A percentile compares a stretch with the other conserved stretches of the same genome.
Conservation (phyloP, 2,888 invertebrate genomes). For the Xanthorhoe designata region DNA sequence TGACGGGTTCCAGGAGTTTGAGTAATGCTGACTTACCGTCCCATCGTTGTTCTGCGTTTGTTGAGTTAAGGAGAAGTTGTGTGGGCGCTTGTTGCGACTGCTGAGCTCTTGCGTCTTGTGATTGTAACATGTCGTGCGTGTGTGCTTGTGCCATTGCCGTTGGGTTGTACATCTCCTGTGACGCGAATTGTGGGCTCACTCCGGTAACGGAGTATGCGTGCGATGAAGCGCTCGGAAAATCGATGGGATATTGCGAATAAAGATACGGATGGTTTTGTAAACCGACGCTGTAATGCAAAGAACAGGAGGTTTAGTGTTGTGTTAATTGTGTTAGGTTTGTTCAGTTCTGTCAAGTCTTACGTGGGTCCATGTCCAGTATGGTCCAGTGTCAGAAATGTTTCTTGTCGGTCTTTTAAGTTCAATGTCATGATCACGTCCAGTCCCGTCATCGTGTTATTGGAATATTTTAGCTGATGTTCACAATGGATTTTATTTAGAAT, state of each 20-base stretch:
- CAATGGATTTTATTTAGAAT: neutral
- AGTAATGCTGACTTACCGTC: conserved; percentile 82
- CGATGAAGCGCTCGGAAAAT: conserved; percentile 83
- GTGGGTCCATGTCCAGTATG: neutral
- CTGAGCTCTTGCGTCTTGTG: conserved; percentile 79
- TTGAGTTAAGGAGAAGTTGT: conserved; percentile 71
- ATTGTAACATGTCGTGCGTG: conserved; percentile 75
- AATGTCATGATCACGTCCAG: neutral
- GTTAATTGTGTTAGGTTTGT: conserved; percentile 17
- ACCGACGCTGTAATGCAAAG: conserved; percentile 82
- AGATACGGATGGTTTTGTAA: conserved; percentile 82
- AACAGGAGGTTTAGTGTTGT: conserved; percentile 56
- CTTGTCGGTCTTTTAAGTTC: neutral
- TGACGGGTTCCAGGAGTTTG: conserved; percentile 77
- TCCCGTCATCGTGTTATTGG: neutral
- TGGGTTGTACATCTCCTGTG: conserved; percentile 80
- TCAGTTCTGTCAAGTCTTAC: neutral
- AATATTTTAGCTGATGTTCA: neutral
- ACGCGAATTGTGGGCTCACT: conserved; percentile 80
- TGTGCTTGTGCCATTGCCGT: conserved; percentile 74
- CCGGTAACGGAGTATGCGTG: conserved; percentile 83
- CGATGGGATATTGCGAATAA: conserved; percentile 84
- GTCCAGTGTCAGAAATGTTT: neutral
- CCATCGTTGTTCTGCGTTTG: conserved; percentile 80
- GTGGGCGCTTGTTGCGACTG: conserved; percentile 82